Conservation (phyloP, 2,113 vertebrate genomes). For the Apteryx owenii region DNA sequence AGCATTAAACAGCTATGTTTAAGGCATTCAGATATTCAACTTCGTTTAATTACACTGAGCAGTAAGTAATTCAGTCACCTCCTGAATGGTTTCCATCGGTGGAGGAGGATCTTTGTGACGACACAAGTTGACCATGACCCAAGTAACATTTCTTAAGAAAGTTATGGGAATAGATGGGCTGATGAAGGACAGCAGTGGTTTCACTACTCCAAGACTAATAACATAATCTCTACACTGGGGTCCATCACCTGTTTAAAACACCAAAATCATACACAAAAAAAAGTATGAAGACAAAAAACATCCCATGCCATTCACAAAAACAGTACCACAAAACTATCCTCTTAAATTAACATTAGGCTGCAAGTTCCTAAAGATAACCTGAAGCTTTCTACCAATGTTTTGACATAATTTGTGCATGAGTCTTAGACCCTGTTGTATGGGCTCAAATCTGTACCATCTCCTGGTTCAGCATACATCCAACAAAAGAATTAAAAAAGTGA, state of each 20-base stretch:
- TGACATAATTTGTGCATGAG: background rate
- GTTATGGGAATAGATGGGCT: constrained; percentile 99
- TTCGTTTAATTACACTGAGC: background rate
- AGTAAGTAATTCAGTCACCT: constrained; percentile 78
- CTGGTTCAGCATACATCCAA: background rate
- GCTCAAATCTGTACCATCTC: background rate
- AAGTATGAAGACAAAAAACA: background rate
- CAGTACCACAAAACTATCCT: background rate
- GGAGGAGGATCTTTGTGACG: constrained; percentile 99
- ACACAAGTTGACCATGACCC: constrained; percentile 99
- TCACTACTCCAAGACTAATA: constrained; percentile 96
- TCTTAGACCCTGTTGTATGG: background rate
- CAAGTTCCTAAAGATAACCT: background rate
- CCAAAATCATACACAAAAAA: background rate
- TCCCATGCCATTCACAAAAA: background rate
- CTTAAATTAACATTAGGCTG: background rate
- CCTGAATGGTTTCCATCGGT: constrained; percentile 98
- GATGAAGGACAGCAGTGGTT: constrained; percentile 97
- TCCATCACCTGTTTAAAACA: constrained; percentile 87
- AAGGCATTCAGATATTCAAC: background rate
- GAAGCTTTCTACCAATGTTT: background rate
- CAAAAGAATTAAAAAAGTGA: background rate
- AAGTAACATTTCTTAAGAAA: constrained; percentile 98
- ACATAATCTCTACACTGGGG: constrained; percentile 99
- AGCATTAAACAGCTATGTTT: background rate